Evolutionary conservation across 1,140 invertebrate genomes (phyloP).

Genomic region (Steinernema khuongi): DNA sequence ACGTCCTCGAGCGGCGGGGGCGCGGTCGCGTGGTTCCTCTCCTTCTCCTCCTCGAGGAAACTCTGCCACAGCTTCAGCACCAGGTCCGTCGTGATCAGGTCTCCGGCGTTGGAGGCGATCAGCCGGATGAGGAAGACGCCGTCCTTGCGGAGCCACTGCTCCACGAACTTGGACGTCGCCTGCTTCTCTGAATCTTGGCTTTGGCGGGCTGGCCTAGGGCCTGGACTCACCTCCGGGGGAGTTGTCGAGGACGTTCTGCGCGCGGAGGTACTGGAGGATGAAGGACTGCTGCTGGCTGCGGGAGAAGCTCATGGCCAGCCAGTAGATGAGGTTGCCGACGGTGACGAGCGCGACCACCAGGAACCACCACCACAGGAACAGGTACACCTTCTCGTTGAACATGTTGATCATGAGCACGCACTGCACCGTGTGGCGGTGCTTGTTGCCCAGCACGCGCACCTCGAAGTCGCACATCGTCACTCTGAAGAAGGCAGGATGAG

Average conservation of each 20-base stretch:
- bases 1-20: not conserved
- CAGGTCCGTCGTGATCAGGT: conserved; percentile 71
- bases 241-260: conserved; percentile 30
- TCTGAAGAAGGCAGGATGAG: conserved; percentile 56
- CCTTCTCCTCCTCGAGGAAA: conserved; percentile 6
- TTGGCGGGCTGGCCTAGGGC: conserved; percentile 15
- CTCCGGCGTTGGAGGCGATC: conserved; percentile 54
- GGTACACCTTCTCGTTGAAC: conserved; percentile 60
- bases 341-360: conserved; percentile 51
- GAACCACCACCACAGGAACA: conserved; percentile 60
- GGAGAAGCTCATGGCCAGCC: conserved; percentile 37
- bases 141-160: conserved; percentile 47
- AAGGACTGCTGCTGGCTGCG: conserved; percentile 28
- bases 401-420: conserved; percentile 60
- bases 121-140: conserved; percentile 58
- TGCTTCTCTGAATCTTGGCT: conserved; percentile 19
- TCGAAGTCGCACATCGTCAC: conserved; percentile 62
- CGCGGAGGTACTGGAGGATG: conserved; percentile 41
- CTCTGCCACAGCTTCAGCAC: conserved; percentile 21
- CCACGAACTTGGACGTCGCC: conserved; percentile 55
- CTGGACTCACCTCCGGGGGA: conserved; percentile 14
- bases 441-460: conserved; percentile 49
- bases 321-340: conserved; percentile 42
- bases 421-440: conserved; percentile 57
- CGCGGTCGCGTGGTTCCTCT: conserved; percentile 6